Conservation (phyloP, 2,797 vertebrate genomes). For the Cossypha heuglini region DNA sequence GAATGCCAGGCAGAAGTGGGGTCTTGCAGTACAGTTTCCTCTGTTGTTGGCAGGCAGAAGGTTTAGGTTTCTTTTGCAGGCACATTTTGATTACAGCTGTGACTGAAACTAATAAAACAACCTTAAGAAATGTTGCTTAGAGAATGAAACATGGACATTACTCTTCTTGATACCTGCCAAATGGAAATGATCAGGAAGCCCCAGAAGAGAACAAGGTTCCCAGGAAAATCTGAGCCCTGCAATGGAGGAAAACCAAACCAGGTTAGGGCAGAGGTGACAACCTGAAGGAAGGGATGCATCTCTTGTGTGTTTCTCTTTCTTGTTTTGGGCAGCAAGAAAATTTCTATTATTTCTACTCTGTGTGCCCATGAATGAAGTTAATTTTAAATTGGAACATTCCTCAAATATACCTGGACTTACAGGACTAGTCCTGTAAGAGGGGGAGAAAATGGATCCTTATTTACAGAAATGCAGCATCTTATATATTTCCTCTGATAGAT, state of each 20-base stretch:
- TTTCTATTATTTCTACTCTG: not conserved
- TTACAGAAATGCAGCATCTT: not conserved
- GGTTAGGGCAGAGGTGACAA: not conserved
- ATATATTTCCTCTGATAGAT: not conserved
- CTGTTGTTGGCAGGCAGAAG: not conserved
- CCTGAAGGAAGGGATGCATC: not conserved
- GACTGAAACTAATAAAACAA: not conserved
- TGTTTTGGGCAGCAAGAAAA: not conserved
- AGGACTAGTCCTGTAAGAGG: not conserved
- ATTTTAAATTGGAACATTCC: not conserved
- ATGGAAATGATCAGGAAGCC: not conserved
- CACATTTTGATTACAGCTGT: not conserved
- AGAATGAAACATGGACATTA: not conserved
- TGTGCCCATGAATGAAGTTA: not conserved
- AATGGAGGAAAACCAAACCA: not conserved
- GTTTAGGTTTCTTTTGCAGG: not conserved
- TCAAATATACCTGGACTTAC: not conserved
- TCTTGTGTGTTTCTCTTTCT: not conserved
- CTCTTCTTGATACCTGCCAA: not conserved
- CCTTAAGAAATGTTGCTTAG: not conserved
- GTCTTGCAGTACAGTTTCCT: not conserved
- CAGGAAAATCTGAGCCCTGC: not conserved
- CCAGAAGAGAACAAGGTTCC: accelerated
- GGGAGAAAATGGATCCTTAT: not conserved
- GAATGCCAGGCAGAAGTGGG: not conserved